Evolutionary conservation across 2,888 invertebrate species (phyloP).

Genomic region (Hypomecis atomaria): DNA sequence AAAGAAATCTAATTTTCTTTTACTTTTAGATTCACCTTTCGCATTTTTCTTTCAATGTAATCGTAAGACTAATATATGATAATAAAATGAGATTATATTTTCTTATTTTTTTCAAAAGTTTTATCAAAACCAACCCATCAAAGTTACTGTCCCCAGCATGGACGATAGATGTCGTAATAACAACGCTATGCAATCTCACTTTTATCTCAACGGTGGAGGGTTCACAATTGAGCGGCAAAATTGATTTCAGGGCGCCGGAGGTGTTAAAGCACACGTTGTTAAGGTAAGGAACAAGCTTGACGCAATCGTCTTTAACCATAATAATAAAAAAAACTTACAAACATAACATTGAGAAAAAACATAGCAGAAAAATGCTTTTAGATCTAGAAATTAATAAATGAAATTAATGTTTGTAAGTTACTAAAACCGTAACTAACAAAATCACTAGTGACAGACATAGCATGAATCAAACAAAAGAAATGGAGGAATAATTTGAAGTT

Average conservation of each 20-base stretch:
- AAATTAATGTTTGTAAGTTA: slow-evolving; percentile 20
- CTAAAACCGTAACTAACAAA: neutral
- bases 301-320: slow-evolving; percentile 46
- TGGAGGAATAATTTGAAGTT: neutral
- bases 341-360: neutral
- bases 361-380: neutral
- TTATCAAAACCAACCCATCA: slow-evolving; percentile 55
- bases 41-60: no score
- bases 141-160: slow-evolving; percentile 80
- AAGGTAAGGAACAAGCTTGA: slow-evolving; percentile 77
- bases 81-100: no score
- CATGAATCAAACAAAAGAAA: neutral
- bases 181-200: slow-evolving; percentile 61
- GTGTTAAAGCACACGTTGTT: slow-evolving; percentile 72
- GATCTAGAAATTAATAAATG: neutral
- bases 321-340: slow-evolving; percentile 28
- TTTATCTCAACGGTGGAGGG: slow-evolving; percentile 44
- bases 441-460: slow-evolving; percentile 22
- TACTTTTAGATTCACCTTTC: no score
- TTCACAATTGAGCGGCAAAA: slow-evolving; percentile 61
- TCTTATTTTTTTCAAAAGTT: slow-evolving; percentile 23
- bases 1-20: no score
- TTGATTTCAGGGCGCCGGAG: slow-evolving; percentile 81
- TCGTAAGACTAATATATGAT: no score
- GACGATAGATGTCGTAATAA: slow-evolving; percentile 76